phyloP scores from a whole-genome alignment of 1,140 invertebrate genomes.

The Drosophila elegans region DNA sequence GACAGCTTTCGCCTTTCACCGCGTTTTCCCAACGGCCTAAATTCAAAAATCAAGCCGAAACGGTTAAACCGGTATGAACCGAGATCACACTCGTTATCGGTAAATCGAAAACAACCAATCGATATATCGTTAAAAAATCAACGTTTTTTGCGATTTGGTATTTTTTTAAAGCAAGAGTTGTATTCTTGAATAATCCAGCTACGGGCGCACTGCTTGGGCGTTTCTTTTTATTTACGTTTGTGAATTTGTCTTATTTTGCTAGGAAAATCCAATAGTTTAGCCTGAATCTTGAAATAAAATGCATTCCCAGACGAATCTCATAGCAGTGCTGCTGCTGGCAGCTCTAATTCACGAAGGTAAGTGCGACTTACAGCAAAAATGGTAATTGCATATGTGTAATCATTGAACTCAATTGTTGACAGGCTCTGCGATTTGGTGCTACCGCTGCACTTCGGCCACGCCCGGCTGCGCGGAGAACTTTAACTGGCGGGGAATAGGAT shows the following conservation, averaged over 20 bases:
- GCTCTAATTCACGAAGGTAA: conserved; percentile 54
- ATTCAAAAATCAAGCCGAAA: too few species aligned
- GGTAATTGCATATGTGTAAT: not conserved
- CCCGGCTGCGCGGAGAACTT: conserved; percentile 94
- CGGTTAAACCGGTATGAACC: too few species aligned
- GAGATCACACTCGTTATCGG: too few species aligned
- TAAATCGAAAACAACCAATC: too few species aligned
- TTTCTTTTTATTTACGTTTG: conserved; percentile 48
- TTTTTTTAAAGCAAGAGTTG: not conserved
- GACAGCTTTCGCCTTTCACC: too few species aligned
- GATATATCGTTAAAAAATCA: too few species aligned
- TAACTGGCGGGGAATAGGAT: conserved; percentile 91
- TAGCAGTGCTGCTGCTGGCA: conserved; percentile 45
- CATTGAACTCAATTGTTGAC: conserved; percentile 1
- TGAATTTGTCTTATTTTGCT: not conserved
- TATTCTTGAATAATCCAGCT: too few species aligned
- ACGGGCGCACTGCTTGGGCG: conserved; percentile 40
- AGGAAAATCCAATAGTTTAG: conserved; percentile 9
- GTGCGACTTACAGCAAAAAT: not conserved
- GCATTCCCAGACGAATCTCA: conserved; percentile 20
- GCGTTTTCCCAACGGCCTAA: too few species aligned
- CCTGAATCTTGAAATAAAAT: conserved; percentile 17
- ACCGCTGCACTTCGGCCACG: conserved; percentile 94
- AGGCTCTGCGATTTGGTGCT: conserved; percentile 91
- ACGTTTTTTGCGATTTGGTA: not conserved